Base-by-base conservation (phyloP, 1,140 invertebrate species). In the Drosophila tsacasi region DNA sequence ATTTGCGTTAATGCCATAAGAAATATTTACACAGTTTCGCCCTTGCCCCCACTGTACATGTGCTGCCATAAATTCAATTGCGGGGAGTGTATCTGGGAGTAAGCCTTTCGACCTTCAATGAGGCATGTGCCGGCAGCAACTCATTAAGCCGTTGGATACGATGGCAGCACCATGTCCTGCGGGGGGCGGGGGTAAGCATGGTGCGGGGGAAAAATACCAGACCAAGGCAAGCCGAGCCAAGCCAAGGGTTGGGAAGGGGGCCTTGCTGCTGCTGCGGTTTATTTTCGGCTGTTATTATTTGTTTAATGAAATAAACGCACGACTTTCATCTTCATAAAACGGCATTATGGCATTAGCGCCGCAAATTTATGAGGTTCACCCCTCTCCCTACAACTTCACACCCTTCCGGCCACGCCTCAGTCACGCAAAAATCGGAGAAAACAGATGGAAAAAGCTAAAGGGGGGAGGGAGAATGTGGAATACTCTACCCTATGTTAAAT, bases 261-360 rank as follows among this genome's bases (percentile, higher is more conserved):
- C 35, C 50, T 81, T 50, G 80, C 52, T 61, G 64, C 64, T 83
- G 52, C 19, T 55, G 85, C 81, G 84, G 84, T 85, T 89, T 89
- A 85, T 91, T 85, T 90, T 89, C 79, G 85, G 72, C 62, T 85
- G 85, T 90, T 90, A 90, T 90, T 90, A 90, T 90, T 90, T 90
- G 85, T 90, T 89, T 90, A 90, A 90, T 90, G 81, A 90, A 90
- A 91, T 90, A 90, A 90, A 90, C 85, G 86, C 85, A 85, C 85
- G 85, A 90, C 85, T 90, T 90, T 90, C 85, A 90, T 90, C 85
- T 90, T 90, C 86, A 90, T 90, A 90, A 90, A 90, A 90, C 79
- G 85, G 86, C 68, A 90, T 90, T 90, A 90, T 90, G 76, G 85
- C 85, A 90, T 90, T 90, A 90, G 79, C 86, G 72, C 76, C 79